A percentile compares a stretch with the other conserved stretches of the same genome.
Conservation (phyloP, 2,797 vertebrate species). For the Chaunax sp. region DNA sequence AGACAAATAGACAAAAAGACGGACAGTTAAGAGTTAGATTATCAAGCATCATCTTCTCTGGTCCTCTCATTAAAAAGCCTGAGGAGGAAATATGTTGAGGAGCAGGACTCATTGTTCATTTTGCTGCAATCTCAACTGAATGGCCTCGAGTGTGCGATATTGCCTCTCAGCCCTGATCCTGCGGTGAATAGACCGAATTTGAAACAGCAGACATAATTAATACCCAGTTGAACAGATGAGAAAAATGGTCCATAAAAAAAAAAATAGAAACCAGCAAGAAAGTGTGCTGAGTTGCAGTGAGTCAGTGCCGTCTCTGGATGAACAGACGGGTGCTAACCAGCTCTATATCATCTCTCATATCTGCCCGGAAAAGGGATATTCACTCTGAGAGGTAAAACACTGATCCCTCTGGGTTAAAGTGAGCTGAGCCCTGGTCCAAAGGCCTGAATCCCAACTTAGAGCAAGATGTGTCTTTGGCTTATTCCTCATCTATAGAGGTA, state of each 20-base stretch:
- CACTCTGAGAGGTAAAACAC: conserved; percentile 17
- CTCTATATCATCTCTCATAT: not conserved
- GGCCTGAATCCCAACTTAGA: too few species aligned
- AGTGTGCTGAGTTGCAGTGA: conserved; percentile 29
- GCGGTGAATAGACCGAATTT: conserved; percentile 57
- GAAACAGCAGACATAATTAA: conserved; percentile 70
- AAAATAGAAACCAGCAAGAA: conserved; percentile 1
- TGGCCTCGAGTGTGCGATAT: conserved; percentile 52
- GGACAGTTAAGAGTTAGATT: conserved; percentile 27
- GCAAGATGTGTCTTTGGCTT: too few species aligned
- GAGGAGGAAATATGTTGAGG: conserved; percentile 32
- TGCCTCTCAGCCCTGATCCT: conserved; percentile 44
- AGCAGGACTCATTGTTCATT: conserved; percentile 40
- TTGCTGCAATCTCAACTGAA: conserved; percentile 52
- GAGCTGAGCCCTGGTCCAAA: too few species aligned
- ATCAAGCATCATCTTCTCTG: conserved; percentile 32
- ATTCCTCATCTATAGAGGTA: too few species aligned
- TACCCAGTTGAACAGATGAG: conserved; percentile 58
- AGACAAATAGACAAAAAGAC: conserved; percentile 42
- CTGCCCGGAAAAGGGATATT: conserved; percentile 23
- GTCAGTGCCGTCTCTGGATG: conserved; percentile 23
- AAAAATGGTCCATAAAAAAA: conserved; percentile 35
- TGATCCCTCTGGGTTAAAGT: not conserved
- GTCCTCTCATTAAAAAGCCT: conserved; percentile 49
- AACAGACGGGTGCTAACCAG: conserved; percentile 13